Evolutionary conservation across 2,797 vertebrate species (phyloP).

Genomic region (Phyllotis vaccarum): DNA sequence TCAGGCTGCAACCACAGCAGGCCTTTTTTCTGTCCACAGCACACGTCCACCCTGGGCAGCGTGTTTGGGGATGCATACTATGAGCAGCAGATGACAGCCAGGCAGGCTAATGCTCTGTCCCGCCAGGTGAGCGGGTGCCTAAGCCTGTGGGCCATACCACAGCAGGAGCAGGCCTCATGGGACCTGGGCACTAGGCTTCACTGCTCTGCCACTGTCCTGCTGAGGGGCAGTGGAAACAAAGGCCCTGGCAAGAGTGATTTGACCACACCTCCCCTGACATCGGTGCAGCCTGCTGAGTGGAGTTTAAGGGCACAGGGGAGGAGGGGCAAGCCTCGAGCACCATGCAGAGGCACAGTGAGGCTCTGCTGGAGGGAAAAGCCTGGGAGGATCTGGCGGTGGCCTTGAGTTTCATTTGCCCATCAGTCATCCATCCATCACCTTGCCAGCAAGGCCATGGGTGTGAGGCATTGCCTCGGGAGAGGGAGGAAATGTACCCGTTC

Average conservation of each 20-base stretch:
- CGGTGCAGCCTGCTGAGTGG: not conserved
- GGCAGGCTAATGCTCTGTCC: conserved; percentile 98
- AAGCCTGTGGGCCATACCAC: not conserved
- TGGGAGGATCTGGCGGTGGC: not conserved
- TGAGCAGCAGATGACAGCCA: conserved; percentile 97
- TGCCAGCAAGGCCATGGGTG: not conserved
- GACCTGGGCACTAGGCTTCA: not conserved
- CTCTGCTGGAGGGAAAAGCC: not conserved
- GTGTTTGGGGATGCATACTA: conserved; percentile 98
- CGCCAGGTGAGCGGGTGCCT: conserved; percentile 93
- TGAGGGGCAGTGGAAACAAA: not conserved
- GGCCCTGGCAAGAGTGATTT: not conserved
- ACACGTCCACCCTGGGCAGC: conserved; percentile 96
- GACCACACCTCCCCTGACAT: not conserved
- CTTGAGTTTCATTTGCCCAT: not conserved
- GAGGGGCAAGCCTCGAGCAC: not conserved
- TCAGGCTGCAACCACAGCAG: not conserved
- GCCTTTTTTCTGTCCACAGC: conserved; percentile 91
- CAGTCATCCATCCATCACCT: not conserved
- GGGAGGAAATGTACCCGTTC: not conserved
- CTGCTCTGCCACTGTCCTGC: not conserved
- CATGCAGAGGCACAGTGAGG: not conserved
- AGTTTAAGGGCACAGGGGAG: not conserved
- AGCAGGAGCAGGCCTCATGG: not conserved
- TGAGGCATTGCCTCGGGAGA: not conserved